A percentile compares a stretch with the other conserved stretches of the same genome.
These are phyloP conservation scores for Rhinichthys osculus DNA, from an alignment of 2,797 vertebrate species.

Conservation along the genomic window DNA sequence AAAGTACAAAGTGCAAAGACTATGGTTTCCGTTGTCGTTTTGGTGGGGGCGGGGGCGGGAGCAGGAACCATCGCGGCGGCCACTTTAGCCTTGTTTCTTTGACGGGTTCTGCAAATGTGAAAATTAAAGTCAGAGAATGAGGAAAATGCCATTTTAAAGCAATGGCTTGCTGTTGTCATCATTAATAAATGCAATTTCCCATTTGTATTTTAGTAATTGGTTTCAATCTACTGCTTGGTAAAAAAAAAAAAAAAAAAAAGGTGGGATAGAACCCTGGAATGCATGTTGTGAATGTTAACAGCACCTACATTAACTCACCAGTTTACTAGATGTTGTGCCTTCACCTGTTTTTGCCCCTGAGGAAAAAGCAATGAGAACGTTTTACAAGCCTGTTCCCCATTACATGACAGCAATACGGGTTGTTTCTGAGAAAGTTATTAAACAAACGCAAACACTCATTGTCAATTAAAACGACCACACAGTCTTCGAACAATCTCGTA, in stretches of 20 bases:
- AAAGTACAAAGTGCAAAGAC: conserved; percentile 99
- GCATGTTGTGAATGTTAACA: conserved; percentile 43
- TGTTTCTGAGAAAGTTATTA: conserved; percentile 42
- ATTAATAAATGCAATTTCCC: neutral
- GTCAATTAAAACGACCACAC: conserved; percentile 25
- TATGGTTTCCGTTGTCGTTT: conserved; percentile 88
- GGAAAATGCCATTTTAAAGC: neutral
- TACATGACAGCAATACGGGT: conserved; percentile 25
- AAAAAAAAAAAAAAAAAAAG: neutral
- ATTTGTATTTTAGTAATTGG: neutral
- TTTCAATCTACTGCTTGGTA: neutral
- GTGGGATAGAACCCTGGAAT: neutral
- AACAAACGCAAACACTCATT: conserved; percentile 4
- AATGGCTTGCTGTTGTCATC: neutral
- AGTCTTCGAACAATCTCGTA: conserved; percentile 4
- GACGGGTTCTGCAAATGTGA: conserved; percentile 78
- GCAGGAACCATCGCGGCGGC: conserved; percentile 65
- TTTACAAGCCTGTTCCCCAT: conserved; percentile 34
- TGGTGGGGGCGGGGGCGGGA: conserved; percentile 82
- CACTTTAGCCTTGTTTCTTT: conserved; percentile 91
- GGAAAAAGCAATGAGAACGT: conserved; percentile 57
- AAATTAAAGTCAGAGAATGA: conserved; percentile 30
- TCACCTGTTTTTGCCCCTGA: conserved; percentile 81
- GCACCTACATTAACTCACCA: conserved; percentile 78
- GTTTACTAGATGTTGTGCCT: conserved; percentile 81